Evolutionary conservation across 2,888 invertebrate species (phyloP), one percentile per base, ranked within the genome.

Genomic region (Volucella inflata): DNA sequence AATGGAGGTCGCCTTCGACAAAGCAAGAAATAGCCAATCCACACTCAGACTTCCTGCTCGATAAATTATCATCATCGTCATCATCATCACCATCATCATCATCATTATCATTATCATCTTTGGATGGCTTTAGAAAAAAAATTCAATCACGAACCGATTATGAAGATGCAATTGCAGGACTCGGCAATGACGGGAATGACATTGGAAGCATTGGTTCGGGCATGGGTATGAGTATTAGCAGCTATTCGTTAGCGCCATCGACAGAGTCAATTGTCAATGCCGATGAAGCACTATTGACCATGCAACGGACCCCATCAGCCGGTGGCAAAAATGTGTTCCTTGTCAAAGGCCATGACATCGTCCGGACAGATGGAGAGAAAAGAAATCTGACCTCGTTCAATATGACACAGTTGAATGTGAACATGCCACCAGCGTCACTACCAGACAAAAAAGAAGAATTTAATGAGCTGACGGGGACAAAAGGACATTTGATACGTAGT

Each of bases 71-170:
- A 38, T 67, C 64, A 17, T 42, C 44, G 50, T 30, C 44, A 44
- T 30, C 60, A 60, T 8, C 46, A 3, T 40, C 46, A 42, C 14
- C 21, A 17, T 42, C 14, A 36, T 60, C 21, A 17, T 60, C 60
- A 21, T 21, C 17, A 11, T 46, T 55, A 38, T 74, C 51, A 4
- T 30, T 57, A 14, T 40, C 42, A 2, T 42, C 21, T n/a, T 17
- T 14, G 50, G 36, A 53, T 36, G 75, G 65, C 62, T 76, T 68
- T 67, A 67, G 67, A 68, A 44, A 62, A 71, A 71, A 76, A 80
- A 55, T 71, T 80, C 85, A 85, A 85, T 85, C 85, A 85, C 72
- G 44, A 76, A 72, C 44, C 76, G 85, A 85, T 85, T 85, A 85
- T 85, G 72, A 76, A 71, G 68, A 76, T 81, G 80, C 76, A 76